A percentile compares a stretch with the other conserved stretches of the same genome.
phyloP scores from a whole-genome alignment of 2,113 vertebrate genomes.

The Pterocles burchelli region DNA sequence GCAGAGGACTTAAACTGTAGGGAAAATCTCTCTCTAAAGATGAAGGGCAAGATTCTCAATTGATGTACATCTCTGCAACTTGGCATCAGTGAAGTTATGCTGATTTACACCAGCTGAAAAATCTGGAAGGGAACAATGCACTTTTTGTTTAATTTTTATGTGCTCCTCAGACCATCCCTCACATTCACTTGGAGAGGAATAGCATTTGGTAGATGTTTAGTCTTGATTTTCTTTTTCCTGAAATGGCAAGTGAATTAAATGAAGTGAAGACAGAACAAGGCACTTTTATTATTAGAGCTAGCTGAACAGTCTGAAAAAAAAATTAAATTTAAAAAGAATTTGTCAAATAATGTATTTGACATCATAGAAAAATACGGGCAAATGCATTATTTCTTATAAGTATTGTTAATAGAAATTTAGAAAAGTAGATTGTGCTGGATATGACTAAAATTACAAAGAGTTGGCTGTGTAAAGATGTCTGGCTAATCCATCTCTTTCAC shows the following conservation, averaged over 20 bases:
- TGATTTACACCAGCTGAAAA: conserved; percentile 68
- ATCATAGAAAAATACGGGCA: neutral
- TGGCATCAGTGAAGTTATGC: conserved; percentile 25
- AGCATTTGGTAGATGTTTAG: conserved; percentile 63
- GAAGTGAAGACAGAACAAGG: conserved; percentile 31
- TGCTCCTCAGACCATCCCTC: conserved; percentile 39
- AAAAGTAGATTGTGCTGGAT: neutral
- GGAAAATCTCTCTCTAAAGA: conserved; percentile 24
- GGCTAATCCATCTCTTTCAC: neutral
- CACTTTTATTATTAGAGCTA: conserved; percentile 46
- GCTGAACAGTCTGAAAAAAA: conserved; percentile 23
- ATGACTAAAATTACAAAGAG: neutral
- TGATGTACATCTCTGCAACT: conserved; percentile 50
- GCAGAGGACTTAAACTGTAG: neutral
- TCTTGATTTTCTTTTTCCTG: conserved; percentile 33
- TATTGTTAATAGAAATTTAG: neutral
- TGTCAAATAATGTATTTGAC: conserved; percentile 33
- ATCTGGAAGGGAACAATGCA: conserved; percentile 59
- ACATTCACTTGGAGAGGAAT: conserved; percentile 48
- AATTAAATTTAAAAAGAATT: neutral
- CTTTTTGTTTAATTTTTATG: conserved; percentile 64
- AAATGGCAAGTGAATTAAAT: conserved; percentile 52
- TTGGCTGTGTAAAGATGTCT: neutral
- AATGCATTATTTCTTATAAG: neutral
- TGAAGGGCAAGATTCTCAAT: conserved; percentile 26